Percentiles rank a stretch among this genome's conserved stretches.
These are phyloP conservation scores for Aricia agestis DNA, from an alignment of 1,140 invertebrate genomes.

Conservation along the genomic window DNA sequence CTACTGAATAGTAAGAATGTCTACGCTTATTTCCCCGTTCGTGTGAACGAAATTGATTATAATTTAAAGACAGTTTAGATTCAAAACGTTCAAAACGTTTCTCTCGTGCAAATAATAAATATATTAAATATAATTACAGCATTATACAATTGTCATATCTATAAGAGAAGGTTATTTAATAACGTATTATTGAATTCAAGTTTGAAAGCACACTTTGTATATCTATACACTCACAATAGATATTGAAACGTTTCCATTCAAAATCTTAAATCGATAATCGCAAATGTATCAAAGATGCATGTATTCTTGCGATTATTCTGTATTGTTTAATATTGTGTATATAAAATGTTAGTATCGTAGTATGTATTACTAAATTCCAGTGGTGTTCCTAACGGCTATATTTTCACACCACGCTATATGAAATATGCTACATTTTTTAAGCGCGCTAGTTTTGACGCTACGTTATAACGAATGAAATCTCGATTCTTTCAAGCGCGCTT, in stretches of 20 bases:
- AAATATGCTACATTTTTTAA: too few relatives aligned
- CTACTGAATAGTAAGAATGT: conserved; percentile 6
- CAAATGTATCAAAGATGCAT: background rate
- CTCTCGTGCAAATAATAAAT: background rate
- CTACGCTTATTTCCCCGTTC: conserved; percentile 5
- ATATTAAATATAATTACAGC: background rate
- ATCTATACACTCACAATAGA: background rate
- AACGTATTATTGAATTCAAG: background rate
- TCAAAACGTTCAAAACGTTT: background rate
- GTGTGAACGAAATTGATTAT: background rate
- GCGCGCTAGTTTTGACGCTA: too few relatives aligned
- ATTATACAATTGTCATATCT: background rate
- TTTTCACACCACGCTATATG: too few relatives aligned
- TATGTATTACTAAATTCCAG: background rate
- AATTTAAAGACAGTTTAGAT: background rate
- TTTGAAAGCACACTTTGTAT: background rate
- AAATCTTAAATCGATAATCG: background rate
- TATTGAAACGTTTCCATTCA: background rate
- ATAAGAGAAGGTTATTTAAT: background rate
- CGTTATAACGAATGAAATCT: too few relatives aligned
- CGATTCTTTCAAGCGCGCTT: too few relatives aligned
- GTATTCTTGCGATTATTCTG: background rate
- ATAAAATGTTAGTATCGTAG: background rate
- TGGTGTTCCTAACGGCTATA: too few relatives aligned
- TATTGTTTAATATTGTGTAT: background rate